These are phyloP conservation scores for Alcedo quadribrachys DNA, from an alignment of 2,797 vertebrate genomes.

Conservation along the genomic window DNA sequence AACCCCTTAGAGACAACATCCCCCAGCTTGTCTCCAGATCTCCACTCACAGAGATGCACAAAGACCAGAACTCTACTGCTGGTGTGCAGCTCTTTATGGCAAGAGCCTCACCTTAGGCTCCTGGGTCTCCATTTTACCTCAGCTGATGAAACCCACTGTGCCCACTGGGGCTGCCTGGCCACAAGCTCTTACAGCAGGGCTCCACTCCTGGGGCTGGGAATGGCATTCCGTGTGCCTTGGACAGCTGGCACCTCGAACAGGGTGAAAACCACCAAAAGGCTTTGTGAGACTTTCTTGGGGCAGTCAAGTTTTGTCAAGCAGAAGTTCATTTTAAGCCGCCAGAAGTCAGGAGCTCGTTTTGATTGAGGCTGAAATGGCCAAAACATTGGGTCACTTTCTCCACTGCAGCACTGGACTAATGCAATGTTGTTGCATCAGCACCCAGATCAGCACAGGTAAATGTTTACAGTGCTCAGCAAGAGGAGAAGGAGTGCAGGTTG, in stretches of 20 bases:
- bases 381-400: neutral
- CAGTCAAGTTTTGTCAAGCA: neutral
- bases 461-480: neutral
- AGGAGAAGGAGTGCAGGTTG: neutral
- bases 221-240: fast-evolving
- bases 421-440: neutral
- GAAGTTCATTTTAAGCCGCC: neutral
- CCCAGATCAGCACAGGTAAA: neutral
- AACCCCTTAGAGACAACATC: neutral
- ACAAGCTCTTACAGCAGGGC: neutral
- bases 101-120: neutral
- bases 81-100: neutral
- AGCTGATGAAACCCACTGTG: neutral
- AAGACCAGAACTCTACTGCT: neutral
- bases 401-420: neutral
- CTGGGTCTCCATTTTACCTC: neutral
- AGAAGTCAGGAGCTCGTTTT: neutral
- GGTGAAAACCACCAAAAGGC: neutral
- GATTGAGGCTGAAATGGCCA: neutral
- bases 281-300: neutral
- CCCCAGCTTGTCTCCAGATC: neutral
- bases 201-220: neutral
- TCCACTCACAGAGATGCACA: neutral
- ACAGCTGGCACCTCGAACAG: neutral
- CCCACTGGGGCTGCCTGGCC: neutral